phyloP scores from a whole-genome alignment of 1,140 invertebrate species.

The Belonocnema kinseyi region DNA sequence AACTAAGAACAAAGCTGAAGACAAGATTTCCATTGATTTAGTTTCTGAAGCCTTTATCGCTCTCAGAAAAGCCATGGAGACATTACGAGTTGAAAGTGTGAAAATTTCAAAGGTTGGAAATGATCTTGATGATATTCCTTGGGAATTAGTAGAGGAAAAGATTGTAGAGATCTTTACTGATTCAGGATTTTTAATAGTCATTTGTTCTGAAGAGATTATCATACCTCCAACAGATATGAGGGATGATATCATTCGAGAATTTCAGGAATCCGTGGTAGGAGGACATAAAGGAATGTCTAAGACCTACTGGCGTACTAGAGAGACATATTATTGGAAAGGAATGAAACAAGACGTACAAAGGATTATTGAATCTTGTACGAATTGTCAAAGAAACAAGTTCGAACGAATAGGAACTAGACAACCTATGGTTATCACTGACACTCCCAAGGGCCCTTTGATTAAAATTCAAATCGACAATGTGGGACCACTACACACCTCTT shows the following conservation, averaged over 20 bases:
- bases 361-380: neutral
- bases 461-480: neutral
- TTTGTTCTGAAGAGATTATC: neutral
- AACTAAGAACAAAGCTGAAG: too few relatives aligned
- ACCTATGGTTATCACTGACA: constrained; percentile 35
- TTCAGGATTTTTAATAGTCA: too few relatives aligned
- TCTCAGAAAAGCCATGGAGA: too few relatives aligned
- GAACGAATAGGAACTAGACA: neutral
- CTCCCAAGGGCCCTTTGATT: constrained; percentile 32
- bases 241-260: neutral
- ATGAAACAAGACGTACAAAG: neutral
- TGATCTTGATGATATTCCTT: neutral
- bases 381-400: constrained; percentile 7
- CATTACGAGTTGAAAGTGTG: neutral
- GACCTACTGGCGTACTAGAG: constrained; percentile 6
- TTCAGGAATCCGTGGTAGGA: too few relatives aligned
- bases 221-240: neutral
- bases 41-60: too few relatives aligned
- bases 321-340: neutral
- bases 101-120: neutral
- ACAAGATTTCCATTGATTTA: too few relatives aligned
- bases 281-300: constrained; percentile 1
- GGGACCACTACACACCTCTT: too few relatives aligned
- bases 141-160: neutral
- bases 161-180: neutral